A percentile compares a stretch with the other conserved stretches of the same genome.
Evolutionary conservation across 2,888 invertebrate species (phyloP).

Genomic region (Aspidiotus rigidus): DNA sequence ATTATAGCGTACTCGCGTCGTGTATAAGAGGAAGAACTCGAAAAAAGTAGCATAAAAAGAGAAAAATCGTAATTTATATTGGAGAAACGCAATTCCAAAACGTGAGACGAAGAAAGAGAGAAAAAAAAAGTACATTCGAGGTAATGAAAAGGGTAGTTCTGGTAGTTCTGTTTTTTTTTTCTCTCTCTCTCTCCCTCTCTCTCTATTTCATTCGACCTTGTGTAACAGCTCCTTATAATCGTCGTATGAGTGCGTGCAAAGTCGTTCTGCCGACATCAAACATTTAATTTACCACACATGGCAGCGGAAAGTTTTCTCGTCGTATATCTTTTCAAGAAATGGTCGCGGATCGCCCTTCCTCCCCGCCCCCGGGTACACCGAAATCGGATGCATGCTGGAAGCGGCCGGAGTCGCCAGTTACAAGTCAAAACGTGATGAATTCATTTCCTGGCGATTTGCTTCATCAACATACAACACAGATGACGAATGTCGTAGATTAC

Average conservation of each 20-base stretch:
- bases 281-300: slow-evolving; percentile 29
- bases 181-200: not conserved
- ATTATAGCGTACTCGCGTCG: too few relatives aligned
- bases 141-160: too few relatives aligned
- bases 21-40: too few relatives aligned
- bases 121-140: too few relatives aligned
- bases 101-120: too few relatives aligned
- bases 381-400: not conserved
- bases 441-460: slow-evolving; percentile 32
- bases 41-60: too few relatives aligned
- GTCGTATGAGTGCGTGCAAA: not conserved
- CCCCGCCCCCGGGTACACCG: not conserved
- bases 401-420: not conserved
- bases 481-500: slow-evolving; percentile 28
- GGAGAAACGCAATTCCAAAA: too few relatives aligned
- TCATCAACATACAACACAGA: slow-evolving; percentile 28
- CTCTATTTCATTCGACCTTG: not conserved
- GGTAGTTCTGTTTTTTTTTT: not conserved
- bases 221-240: not conserved
- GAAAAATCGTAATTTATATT: too few relatives aligned
- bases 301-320: slow-evolving; percentile 16
- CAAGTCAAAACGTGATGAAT: slow-evolving; percentile 30
- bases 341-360: too few relatives aligned
- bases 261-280: not conserved
- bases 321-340: not conserved